These are phyloP conservation scores for Enoplosus armatus DNA, from an alignment of 2,797 vertebrate species.

Conservation along the genomic window DNA sequence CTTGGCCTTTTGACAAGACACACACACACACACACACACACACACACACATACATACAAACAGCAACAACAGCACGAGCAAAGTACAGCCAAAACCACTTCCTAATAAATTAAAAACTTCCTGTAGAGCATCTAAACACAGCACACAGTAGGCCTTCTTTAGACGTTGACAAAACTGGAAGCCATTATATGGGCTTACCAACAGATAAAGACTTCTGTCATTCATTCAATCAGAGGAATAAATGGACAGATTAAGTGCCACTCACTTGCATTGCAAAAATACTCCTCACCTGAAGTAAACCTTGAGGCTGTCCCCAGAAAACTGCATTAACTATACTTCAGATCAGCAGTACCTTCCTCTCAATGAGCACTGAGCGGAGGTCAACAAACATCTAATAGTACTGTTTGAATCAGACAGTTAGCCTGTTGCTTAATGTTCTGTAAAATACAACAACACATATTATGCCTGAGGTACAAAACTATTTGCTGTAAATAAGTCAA, in stretches of 20 bases:
- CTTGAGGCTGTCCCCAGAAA: neutral
- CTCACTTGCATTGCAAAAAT: neutral
- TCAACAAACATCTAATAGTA: neutral
- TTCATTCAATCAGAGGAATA: conserved; percentile 11
- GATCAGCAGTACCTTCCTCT: neutral
- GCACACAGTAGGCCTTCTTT: neutral
- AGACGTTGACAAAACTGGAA: neutral
- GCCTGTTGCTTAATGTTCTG: neutral
- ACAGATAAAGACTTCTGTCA: neutral
- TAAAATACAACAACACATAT: neutral
- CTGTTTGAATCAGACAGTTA: neutral
- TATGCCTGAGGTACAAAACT: neutral
- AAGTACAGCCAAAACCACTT: conserved; percentile 36
- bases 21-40: conserved; percentile 38
- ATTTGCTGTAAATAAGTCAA: neutral
- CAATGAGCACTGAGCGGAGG: neutral
- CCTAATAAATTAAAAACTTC: conserved; percentile 68
- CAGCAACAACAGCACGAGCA: conserved; percentile 6
- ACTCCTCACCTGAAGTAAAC: neutral
- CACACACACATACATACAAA: conserved; percentile 27
- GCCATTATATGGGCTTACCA: neutral
- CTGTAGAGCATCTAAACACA: conserved; percentile 42
- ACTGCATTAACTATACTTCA: neutral
- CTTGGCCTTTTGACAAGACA: conserved; percentile 72
- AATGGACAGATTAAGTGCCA: conserved; percentile 2